These are phyloP conservation scores for Mesorhabditis belari DNA, from an alignment of 2,888 invertebrate species.

Conservation along the genomic window DNA sequence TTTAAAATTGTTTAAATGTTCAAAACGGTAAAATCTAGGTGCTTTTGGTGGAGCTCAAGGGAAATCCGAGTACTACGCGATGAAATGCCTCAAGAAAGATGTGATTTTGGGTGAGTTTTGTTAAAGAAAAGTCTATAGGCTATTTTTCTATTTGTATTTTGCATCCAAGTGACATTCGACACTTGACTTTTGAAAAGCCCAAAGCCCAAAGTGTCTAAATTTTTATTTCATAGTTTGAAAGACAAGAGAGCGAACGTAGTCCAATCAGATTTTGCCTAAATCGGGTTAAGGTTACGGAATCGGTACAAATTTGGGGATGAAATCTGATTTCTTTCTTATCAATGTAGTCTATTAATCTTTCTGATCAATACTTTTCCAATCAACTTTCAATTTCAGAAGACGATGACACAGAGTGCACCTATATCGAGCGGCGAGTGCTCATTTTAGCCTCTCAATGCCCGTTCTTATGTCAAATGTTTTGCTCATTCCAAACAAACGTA, in stretches of 20 bases:
- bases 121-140: background rate
- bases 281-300: too few species aligned
- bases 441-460: conserved; percentile 92
- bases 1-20: conserved; percentile 27
- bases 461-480: conserved; percentile 91
- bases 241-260: too few species aligned
- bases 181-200: too few species aligned
- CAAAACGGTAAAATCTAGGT: conserved; percentile 68
- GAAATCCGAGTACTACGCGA: conserved; percentile 89
- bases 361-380: too few species aligned
- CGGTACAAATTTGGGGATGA: too few species aligned
- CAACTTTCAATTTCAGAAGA: conserved; percentile 73
- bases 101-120: conserved; percentile 15
- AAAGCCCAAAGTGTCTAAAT: too few species aligned
- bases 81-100: conserved; percentile 88
- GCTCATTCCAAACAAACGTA: conserved; percentile 96
- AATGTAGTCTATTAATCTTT: too few species aligned
- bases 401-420: conserved; percentile 95
- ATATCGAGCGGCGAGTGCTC: conserved; percentile 88
- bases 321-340: too few species aligned
- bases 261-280: too few species aligned
- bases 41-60: conserved; percentile 83
- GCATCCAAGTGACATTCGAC: too few species aligned
- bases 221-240: too few species aligned
- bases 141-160: background rate